phyloP scores from a whole-genome alignment of 2,113 vertebrate genomes.

The Paratilapia polleni region DNA sequence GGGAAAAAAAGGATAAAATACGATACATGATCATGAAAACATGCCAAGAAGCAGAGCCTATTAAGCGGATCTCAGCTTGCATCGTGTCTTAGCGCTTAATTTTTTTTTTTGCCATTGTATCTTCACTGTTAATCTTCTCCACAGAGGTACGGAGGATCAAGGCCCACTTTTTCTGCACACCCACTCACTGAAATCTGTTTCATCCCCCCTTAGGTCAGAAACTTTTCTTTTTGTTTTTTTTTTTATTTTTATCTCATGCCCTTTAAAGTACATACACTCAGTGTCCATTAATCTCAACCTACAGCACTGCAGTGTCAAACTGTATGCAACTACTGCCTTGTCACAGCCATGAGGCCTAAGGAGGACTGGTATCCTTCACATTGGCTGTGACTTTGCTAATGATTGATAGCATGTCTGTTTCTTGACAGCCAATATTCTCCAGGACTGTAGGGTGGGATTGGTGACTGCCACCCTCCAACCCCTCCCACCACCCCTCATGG shows the following conservation, averaged over 20 bases:
- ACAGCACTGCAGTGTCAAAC: slow-evolving; percentile 31
- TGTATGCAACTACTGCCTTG: slow-evolving; percentile 56
- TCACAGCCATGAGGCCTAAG: slow-evolving; percentile 45
- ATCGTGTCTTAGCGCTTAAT: slow-evolving; percentile 30
- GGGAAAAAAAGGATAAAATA: slow-evolving; percentile 25
- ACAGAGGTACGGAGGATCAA: slow-evolving; percentile 5
- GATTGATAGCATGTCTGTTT: slow-evolving; percentile 76
- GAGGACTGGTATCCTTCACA: slow-evolving; percentile 70
- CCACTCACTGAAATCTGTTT: slow-evolving; percentile 18
- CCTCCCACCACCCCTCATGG: not conserved
- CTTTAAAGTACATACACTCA: slow-evolving; percentile 61
- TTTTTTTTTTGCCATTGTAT: slow-evolving; percentile 22
- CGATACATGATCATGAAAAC: slow-evolving; percentile 32
- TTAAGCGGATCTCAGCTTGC: slow-evolving; percentile 28
- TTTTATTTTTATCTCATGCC: slow-evolving; percentile 48
- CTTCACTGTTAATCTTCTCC: slow-evolving; percentile 17
- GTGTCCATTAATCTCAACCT: slow-evolving; percentile 72
- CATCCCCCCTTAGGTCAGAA: slow-evolving; percentile 34
- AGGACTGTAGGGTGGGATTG: slow-evolving; percentile 27
- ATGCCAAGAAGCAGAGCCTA: slow-evolving; percentile 44
- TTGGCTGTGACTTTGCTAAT: slow-evolving; percentile 72
- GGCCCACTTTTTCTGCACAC: slow-evolving; percentile 13
- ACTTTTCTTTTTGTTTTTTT: slow-evolving; percentile 23
- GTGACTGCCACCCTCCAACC: not conserved
- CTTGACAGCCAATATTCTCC: slow-evolving; percentile 70